Conservation (phyloP, 2,113 vertebrate species). For the Ginglymostoma cirratum region DNA sequence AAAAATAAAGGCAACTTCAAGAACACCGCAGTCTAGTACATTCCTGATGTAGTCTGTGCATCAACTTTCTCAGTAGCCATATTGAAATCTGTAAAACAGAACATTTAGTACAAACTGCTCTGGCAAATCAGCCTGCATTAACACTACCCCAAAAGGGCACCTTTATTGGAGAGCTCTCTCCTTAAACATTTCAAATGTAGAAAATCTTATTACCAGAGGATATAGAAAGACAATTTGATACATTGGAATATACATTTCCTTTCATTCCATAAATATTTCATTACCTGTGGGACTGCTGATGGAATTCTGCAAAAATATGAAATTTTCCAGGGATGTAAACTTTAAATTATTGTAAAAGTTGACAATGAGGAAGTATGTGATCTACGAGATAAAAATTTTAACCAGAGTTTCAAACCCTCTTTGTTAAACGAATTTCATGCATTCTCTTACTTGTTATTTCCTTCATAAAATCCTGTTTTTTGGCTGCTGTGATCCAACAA, state of each 20-base stretch:
- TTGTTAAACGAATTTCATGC: background rate
- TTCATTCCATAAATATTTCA: background rate
- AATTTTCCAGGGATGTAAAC: background rate
- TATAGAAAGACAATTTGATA: too few species aligned
- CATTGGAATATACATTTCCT: background rate
- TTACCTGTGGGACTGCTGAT: background rate
- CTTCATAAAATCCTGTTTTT: too few species aligned
- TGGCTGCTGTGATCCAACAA: background rate
- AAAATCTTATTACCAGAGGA: background rate
- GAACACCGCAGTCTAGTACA: background rate
- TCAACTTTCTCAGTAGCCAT: background rate
- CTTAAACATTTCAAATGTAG: background rate
- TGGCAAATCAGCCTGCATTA: background rate
- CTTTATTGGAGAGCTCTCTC: background rate
- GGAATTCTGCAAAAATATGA: background rate
- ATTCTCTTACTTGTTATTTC: background rate
- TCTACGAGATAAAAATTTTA: background rate
- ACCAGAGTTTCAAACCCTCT: background rate
- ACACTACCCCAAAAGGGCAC: background rate
- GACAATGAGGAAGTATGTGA: background rate
- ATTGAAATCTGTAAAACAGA: background rate
- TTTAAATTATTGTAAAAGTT: background rate
- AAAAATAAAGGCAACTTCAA: background rate
- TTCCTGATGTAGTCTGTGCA: background rate
- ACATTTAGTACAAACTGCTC: background rate